phyloP scores from a whole-genome alignment of 2,113 vertebrate species.

The Corythornis cristatus region DNA sequence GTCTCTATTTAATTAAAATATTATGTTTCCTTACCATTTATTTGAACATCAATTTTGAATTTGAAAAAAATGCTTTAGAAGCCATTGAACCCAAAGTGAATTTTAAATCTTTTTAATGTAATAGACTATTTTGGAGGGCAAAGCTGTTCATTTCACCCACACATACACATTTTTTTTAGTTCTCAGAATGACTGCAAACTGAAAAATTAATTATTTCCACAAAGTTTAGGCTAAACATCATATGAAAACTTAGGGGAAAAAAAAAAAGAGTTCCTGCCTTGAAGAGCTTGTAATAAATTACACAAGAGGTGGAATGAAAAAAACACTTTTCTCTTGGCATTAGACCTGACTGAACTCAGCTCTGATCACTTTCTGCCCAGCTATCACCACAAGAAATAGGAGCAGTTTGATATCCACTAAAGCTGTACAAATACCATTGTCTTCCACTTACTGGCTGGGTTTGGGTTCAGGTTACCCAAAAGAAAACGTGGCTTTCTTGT shows the following conservation, averaged over 20 bases:
- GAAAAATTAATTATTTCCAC: background rate
- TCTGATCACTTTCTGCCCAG: background rate
- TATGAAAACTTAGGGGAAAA: background rate
- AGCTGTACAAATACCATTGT: background rate
- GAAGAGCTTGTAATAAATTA: background rate
- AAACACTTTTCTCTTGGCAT: background rate
- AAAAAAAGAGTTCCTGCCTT: background rate
- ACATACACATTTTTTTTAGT: background rate
- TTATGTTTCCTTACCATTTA: background rate
- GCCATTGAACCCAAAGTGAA: background rate
- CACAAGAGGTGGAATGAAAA: background rate
- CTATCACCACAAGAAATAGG: background rate
- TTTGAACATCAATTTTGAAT: background rate
- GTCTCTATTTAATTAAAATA: background rate
- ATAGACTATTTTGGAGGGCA: background rate
- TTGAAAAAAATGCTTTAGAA: background rate
- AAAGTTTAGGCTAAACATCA: background rate
- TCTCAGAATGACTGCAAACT: background rate
- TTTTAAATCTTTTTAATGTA: background rate
- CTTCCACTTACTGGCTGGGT: background rate
- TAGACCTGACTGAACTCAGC: background rate
- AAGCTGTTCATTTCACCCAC: background rate
- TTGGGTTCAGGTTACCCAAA: background rate
- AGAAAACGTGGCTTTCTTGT: constrained; percentile 4
- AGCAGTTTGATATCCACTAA: background rate